Evolutionary conservation across 2,113 vertebrate species (phyloP).

Genomic region (Heteronetta atricapilla): DNA sequence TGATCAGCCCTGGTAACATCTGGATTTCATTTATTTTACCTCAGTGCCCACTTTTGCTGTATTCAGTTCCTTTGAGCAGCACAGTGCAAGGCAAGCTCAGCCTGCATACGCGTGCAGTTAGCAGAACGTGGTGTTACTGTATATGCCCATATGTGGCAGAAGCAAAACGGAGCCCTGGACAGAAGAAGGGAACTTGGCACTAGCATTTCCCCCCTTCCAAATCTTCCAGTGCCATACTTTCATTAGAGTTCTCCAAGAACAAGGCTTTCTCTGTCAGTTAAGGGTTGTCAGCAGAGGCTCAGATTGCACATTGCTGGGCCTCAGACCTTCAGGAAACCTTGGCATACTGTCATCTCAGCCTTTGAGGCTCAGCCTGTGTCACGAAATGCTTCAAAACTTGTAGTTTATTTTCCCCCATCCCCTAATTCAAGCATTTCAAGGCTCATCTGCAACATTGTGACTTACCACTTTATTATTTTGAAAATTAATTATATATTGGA

Average conservation of each 20-base stretch:
- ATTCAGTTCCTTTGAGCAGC: background rate
- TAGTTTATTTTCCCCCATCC: background rate
- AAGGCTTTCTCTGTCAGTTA: background rate
- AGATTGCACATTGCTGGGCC: background rate
- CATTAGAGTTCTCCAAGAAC: background rate
- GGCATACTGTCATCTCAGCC: background rate
- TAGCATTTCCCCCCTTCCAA: background rate
- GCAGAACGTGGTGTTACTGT: background rate
- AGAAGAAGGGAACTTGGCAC: background rate
- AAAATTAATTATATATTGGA: background rate
- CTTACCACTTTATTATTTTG: background rate
- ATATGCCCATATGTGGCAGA: background rate
- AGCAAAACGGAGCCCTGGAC: background rate
- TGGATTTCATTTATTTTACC: conserved; percentile 51
- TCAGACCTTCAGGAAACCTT: background rate
- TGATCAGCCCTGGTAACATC: background rate
- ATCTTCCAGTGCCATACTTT: background rate
- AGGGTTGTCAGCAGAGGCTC: background rate
- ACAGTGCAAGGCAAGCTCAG: background rate
- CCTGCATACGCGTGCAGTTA: background rate
- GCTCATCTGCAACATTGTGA: background rate
- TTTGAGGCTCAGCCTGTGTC: background rate
- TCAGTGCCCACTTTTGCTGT: conserved; percentile 4
- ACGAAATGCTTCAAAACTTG: background rate
- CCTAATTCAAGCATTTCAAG: background rate